Conservation (phyloP, 2,888 invertebrate genomes). For the Thera britannica region DNA sequence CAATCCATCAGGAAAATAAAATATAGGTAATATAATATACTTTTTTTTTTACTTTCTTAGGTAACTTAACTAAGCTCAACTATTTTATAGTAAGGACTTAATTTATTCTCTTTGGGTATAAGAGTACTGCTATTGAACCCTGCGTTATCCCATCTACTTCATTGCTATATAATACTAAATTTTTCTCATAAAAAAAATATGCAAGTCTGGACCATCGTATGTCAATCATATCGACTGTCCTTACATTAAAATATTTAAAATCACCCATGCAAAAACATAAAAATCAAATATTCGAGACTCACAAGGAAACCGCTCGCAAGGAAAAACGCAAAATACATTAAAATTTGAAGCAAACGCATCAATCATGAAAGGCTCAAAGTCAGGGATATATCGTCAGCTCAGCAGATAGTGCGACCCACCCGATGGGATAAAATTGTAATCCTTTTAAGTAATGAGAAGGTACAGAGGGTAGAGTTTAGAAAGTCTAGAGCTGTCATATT, state of each 20-base stretch:
- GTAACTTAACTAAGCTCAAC: no score
- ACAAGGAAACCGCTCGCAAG: neutral
- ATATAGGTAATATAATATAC: no score
- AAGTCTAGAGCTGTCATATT: constrained; percentile 40
- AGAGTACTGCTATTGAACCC: no score
- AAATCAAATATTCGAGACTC: neutral
- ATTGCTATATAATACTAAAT: no score
- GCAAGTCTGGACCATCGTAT: neutral
- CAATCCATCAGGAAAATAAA: no score
- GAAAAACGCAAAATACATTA: constrained; percentile 56
- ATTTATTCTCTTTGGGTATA: no score
- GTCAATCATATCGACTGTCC: neutral
- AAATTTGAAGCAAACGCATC: constrained; percentile 58
- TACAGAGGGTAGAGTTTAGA: constrained; percentile 57
- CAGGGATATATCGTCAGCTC: constrained; percentile 48
- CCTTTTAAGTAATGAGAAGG: constrained; percentile 82
- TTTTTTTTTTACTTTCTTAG: no score
- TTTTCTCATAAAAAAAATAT: no score
- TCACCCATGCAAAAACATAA: neutral
- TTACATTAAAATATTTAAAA: neutral
- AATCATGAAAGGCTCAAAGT: constrained; percentile 68
- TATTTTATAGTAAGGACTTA: no score
- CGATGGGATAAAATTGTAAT: constrained; percentile 77
- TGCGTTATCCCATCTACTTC: no score
- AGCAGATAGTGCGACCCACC: constrained; percentile 46